A percentile compares a stretch with the other conserved stretches of the same genome.
These are phyloP conservation scores for Trichoplusia ni DNA, from an alignment of 1,140 invertebrate species.

Conservation along the genomic window DNA sequence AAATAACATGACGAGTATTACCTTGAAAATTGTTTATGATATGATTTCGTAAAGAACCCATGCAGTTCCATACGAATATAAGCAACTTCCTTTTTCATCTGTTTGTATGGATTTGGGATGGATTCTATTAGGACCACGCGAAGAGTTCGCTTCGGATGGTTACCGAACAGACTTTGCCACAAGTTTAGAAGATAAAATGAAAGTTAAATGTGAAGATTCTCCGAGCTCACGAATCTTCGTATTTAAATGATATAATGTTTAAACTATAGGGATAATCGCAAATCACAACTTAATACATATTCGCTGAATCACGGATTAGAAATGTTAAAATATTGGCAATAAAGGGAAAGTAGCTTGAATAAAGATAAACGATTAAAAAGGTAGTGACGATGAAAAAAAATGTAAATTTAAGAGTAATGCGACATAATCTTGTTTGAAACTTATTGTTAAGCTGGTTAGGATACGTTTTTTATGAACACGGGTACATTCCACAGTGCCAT, in stretches of 20 bases:
- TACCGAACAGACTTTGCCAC: conserved; percentile 54
- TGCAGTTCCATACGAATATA: conserved; percentile 67
- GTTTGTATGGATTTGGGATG: conserved; percentile 73
- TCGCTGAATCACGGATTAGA: conserved; percentile 67
- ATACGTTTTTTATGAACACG: conserved; percentile 76
- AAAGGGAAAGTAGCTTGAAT: conserved; percentile 57
- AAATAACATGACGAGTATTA: conserved; percentile 22
- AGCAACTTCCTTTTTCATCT: conserved; percentile 78
- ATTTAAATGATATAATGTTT: conserved; percentile 67
- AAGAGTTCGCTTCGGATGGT: conserved; percentile 44
- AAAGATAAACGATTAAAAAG: conserved; percentile 59
- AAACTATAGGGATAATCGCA: conserved; percentile 76
- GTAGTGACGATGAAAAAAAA: conserved; percentile 55
- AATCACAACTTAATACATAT: conserved; percentile 79
- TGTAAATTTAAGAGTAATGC: conserved; percentile 67
- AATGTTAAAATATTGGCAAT: conserved; percentile 68
- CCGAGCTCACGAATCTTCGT: conserved; percentile 74
- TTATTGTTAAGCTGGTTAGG: conserved; percentile 73
- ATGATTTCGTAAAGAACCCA: conserved; percentile 59
- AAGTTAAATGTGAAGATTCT: conserved; percentile 70
- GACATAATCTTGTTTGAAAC: conserved; percentile 71
- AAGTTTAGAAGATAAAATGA: conserved; percentile 52
- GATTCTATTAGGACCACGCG: conserved; percentile 59
- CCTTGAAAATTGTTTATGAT: conserved; percentile 29
- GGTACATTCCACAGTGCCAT: conserved; percentile 78